Evolutionary conservation across 1,140 invertebrate genomes (phyloP), one percentile per base, ranked within the genome.

Genomic region (Pseudomyrmex dendroicus): DNA sequence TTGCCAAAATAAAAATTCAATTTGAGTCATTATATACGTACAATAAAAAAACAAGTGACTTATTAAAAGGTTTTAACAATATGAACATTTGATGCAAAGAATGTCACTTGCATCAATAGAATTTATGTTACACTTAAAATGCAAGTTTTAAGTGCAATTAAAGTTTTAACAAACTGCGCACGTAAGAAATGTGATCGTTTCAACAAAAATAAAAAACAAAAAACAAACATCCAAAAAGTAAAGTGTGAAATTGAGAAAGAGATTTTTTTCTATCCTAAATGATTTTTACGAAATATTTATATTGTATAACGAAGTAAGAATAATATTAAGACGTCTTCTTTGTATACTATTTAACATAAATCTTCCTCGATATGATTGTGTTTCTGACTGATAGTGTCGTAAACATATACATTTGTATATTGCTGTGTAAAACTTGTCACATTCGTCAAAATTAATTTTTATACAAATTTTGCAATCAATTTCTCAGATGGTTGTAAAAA

Each of bases 381-480:
- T 35, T 10, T 13, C 12, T 54, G 52, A 57, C 10, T 57, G 22
- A 50, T 50, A 72, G 22, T 72, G 13, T 48, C 57, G 8, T 80
- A 56, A 56, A 56, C 22, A 48, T 80, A 70, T n/a, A 35, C 4
- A 64, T 59, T 25, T 13, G 17, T 48, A n/a, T 68, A 54, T 54
- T 80, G 76, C 66, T 59, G 54, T 48, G 15, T 70, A 80, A 50
- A 35, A 35, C 35, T 35, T 50, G 70, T 80, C 22, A 7, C 46
- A 68, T 25, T 70, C 44, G 76, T 70, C n/a, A 70, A 72, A 59
- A 80, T 70, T 80, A 61, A 80, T 61, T 61, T 61, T 61, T 70
- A 48, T 80, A 72, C 20, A 62, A 59, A 48, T 70, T 59, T 70
- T 17, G n/a, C 59, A 78, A 70, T 35, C 25, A 72, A 17, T 17